These are phyloP conservation scores for Willowsia nigromaculata DNA, from an alignment of 2,888 invertebrate genomes.

Conservation along the genomic window DNA sequence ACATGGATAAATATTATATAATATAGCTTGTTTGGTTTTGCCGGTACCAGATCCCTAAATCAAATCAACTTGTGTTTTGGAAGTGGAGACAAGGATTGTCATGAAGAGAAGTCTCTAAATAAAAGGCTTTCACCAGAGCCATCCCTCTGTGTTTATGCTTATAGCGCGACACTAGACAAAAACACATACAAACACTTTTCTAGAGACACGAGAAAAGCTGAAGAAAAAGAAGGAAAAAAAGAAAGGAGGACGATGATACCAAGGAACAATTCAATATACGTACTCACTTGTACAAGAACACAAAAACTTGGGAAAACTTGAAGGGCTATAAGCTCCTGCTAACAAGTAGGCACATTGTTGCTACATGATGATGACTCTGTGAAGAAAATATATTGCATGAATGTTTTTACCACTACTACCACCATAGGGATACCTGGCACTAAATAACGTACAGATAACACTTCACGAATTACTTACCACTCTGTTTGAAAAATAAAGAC, in stretches of 20 bases:
- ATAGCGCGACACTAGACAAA: background rate
- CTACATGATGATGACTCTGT: background rate
- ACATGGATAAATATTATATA: conserved; percentile 8
- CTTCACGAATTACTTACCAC: background rate
- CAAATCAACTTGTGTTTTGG: conserved; percentile 72
- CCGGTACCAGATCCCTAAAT: conserved; percentile 66
- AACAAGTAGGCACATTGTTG: background rate
- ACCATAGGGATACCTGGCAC: background rate
- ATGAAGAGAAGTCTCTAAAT: conserved; percentile 63
- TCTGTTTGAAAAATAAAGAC: conserved; percentile 1
- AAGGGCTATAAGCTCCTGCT: background rate
- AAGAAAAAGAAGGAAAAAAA: background rate
- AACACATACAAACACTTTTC: background rate
- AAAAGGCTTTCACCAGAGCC: conserved; percentile 50
- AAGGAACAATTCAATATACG: conserved; percentile 36
- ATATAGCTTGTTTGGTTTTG: conserved; percentile 49
- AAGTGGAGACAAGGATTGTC: conserved; percentile 59
- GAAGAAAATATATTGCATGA: background rate
- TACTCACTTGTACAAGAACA: conserved; percentile 10
- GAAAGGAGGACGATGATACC: background rate
- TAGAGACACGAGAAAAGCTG: background rate
- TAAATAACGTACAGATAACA: background rate
- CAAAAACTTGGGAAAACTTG: conserved; percentile 13
- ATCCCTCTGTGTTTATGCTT: background rate
- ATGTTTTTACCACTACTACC: background rate